Evolutionary conservation across 2,797 vertebrate species (phyloP).

Genomic region (Pelochelys cantorii): DNA sequence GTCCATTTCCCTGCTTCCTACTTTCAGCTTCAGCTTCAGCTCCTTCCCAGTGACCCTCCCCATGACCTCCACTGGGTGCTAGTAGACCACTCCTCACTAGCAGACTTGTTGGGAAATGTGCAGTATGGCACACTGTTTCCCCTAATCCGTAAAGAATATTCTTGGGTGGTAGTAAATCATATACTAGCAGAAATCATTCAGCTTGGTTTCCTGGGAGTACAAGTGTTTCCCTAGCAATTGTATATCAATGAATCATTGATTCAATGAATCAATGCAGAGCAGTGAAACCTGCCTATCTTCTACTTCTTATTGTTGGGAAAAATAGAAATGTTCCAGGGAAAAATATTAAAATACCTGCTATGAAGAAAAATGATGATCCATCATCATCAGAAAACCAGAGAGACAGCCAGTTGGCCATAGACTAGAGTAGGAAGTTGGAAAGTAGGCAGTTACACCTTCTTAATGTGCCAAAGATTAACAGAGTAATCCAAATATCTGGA

Average conservation of each 20-base stretch:
- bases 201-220: background rate
- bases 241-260: background rate
- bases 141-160: background rate
- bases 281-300: background rate
- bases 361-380: background rate
- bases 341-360: background rate
- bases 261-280: background rate
- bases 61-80: background rate
- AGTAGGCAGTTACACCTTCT: background rate
- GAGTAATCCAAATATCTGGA: background rate
- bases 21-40: background rate
- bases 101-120: background rate
- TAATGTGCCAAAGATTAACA: background rate
- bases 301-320: background rate
- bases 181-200: background rate
- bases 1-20: background rate
- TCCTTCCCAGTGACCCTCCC: background rate
- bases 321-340: background rate
- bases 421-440: background rate
- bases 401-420: background rate
- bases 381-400: background rate
- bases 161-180: background rate
- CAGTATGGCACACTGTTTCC: background rate
- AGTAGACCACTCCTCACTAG: background rate
- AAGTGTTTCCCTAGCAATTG: background rate